phyloP scores from a whole-genome alignment of 2,113 vertebrate species.

The Gasterosteus nipponicus region DNA sequence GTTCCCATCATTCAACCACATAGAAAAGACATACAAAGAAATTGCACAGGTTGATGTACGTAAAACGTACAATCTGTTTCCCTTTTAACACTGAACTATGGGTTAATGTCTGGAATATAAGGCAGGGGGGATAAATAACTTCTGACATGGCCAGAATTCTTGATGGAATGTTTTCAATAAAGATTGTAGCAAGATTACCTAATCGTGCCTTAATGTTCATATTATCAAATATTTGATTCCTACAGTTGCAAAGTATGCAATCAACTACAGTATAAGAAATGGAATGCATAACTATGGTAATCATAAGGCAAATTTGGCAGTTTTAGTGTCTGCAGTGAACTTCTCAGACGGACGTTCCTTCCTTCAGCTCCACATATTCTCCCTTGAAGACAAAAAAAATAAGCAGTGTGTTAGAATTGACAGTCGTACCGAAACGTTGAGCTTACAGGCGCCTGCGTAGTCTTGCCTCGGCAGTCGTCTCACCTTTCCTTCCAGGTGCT shows the following conservation, averaged over 20 bases:
- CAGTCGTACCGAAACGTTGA: background rate
- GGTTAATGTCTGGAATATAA: constrained; percentile 69
- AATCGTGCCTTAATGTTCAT: constrained; percentile 67
- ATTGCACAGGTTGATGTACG: constrained; percentile 84
- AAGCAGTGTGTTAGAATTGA: constrained; percentile 2
- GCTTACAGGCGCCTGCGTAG: too few relatives aligned
- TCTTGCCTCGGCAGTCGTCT: background rate
- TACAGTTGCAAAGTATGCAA: constrained; percentile 70
- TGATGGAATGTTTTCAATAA: constrained; percentile 76
- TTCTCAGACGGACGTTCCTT: constrained; percentile 82
- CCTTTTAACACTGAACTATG: constrained; percentile 85
- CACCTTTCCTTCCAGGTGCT: constrained; percentile 85
- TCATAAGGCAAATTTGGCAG: constrained; percentile 83
- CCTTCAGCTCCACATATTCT: constrained; percentile 75
- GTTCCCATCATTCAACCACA: constrained; percentile 75
- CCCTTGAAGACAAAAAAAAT: constrained; percentile 65
- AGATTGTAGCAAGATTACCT: constrained; percentile 59
- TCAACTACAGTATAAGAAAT: constrained; percentile 77
- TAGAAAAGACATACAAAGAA: constrained; percentile 78
- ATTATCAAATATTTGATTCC: constrained; percentile 62
- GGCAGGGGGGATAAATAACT: constrained; percentile 71
- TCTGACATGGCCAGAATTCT: constrained; percentile 79
- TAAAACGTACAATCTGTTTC: constrained; percentile 78
- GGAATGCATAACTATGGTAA: constrained; percentile 83
- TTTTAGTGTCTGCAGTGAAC: constrained; percentile 59